Evolutionary conservation across 2,888 invertebrate species (phyloP).

Genomic region (Mimachlamys varia): DNA sequence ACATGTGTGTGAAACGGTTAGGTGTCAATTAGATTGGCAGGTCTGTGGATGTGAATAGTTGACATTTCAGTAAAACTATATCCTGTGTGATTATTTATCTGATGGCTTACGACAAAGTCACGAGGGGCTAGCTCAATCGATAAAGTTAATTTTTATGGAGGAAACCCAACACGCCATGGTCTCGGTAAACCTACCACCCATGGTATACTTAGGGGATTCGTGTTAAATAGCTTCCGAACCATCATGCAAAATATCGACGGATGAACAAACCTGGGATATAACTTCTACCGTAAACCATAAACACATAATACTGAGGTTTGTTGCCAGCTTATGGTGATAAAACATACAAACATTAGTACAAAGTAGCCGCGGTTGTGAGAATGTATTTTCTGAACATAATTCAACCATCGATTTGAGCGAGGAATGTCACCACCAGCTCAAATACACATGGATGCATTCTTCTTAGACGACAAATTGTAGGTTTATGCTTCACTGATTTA

Average conservation of each 20-base stretch:
- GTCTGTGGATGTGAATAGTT: neutral
- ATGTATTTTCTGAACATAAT: neutral
- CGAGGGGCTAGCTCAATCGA: neutral
- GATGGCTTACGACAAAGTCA: neutral
- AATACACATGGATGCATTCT: slow-evolving; percentile 28
- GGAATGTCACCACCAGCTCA: neutral
- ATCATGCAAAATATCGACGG: slow-evolving; percentile 15
- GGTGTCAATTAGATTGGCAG: neutral
- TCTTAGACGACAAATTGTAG: neutral
- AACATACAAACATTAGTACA: slow-evolving; percentile 4
- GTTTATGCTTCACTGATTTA: neutral
- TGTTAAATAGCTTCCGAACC: neutral
- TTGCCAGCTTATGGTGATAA: neutral
- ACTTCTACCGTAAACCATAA: slow-evolving; percentile 1
- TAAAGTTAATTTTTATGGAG: slow-evolving; percentile 23
- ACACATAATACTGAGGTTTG: neutral
- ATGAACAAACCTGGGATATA: neutral
- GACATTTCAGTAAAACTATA: slow-evolving; percentile 16
- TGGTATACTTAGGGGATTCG: neutral
- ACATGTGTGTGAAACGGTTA: neutral
- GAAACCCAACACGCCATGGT: neutral
- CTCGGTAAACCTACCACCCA: neutral
- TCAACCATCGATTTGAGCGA: neutral
- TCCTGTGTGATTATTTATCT: neutral
- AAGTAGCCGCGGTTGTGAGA: neutral